Base-by-base conservation (phyloP, 2,797 vertebrate genomes). In the Cetoscarus ocellatus region DNA sequence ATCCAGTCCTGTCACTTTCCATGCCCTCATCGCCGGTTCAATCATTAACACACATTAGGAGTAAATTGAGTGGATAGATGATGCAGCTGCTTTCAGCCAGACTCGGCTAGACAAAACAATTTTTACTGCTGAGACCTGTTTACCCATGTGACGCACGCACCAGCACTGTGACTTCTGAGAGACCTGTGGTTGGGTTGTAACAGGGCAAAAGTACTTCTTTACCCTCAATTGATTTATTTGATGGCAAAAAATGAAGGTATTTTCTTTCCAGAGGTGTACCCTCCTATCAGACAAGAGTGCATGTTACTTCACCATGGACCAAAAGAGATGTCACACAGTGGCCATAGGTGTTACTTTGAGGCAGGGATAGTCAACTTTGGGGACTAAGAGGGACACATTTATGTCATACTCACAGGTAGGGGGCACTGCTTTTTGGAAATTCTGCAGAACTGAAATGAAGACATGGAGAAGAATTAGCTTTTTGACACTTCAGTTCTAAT, bases 1-100 rank as follows among this genome's bases (percentile, higher is more conserved):
- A 55, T 77, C 73, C 77, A 51, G 84, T 67, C 68, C 74, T 47
- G 82, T 83, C 88, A 77, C 85, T 88, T 79, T 70, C 75, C 67
- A 84, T 79, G 71, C 77, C 79, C 84, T 85, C 79, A 52, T 61
- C 77, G 71, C 82, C 66, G 73, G 84, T 91, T 89, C 82, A 87
- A 87, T 92, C 86, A 92, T 88, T 86, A 90, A 87, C 84, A 82
- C 75, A 62, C 83, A 90, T 89, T 87, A 86, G 69, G 62, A 86
- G 79, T 78, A 91, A 92, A 91, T 89, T 86, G 88, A 88, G 86
- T 90, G 86, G 88, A 88, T 78, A 73, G 87, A 86, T 78, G 85
- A 90, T 86, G 77, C 80, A 81, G 86, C 89, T 88, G 88, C 85
- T 90, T 87, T 86, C 70, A 73, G 71, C 74, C 79, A 67, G 81